These are phyloP conservation scores for Brachynemurus nebulosus DNA, from an alignment of 2,888 invertebrate genomes.

Conservation along the genomic window DNA sequence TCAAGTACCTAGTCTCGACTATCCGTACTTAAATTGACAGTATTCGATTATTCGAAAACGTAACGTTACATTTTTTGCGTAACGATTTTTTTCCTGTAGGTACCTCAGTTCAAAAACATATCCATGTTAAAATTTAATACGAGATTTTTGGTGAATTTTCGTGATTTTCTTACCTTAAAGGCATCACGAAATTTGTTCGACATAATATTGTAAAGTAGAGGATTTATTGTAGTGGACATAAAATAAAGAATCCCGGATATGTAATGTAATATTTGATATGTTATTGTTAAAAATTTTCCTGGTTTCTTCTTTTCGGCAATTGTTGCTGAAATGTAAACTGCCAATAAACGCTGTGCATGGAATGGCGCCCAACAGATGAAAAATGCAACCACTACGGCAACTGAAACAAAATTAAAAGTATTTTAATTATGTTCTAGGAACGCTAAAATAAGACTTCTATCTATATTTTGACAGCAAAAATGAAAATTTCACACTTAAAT, in stretches of 20 bases:
- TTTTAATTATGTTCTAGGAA: too few species aligned
- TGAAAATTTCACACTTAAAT: too few species aligned
- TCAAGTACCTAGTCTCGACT: too few species aligned
- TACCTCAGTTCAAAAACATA: too few species aligned
- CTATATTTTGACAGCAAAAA: too few species aligned
- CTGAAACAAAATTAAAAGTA: slow-evolving; percentile 33
- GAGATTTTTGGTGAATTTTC: too few species aligned
- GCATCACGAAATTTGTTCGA: slow-evolving; percentile 56
- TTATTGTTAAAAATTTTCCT: slow-evolving; percentile 21
- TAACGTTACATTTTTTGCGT: too few species aligned
- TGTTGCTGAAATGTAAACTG: slow-evolving; percentile 35
- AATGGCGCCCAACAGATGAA: slow-evolving; percentile 46
- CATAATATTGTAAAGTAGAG: slow-evolving; percentile 55
- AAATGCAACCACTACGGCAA: slow-evolving; percentile 70
- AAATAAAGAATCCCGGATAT: slow-evolving; percentile 53
- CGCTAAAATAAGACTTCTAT: too few species aligned
- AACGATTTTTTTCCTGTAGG: too few species aligned
- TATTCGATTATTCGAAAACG: too few species aligned
- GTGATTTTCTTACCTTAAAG: slow-evolving; percentile 45
- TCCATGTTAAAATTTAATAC: too few species aligned
- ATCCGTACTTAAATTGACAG: too few species aligned
- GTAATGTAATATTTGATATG: slow-evolving; percentile 40
- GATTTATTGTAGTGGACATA: slow-evolving; percentile 54
- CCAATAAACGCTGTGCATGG: slow-evolving; percentile 47
- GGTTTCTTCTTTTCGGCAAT: slow-evolving; percentile 19